Base-by-base conservation (phyloP, 2,113 vertebrate species). In the Muntiacus muntjak region DNA sequence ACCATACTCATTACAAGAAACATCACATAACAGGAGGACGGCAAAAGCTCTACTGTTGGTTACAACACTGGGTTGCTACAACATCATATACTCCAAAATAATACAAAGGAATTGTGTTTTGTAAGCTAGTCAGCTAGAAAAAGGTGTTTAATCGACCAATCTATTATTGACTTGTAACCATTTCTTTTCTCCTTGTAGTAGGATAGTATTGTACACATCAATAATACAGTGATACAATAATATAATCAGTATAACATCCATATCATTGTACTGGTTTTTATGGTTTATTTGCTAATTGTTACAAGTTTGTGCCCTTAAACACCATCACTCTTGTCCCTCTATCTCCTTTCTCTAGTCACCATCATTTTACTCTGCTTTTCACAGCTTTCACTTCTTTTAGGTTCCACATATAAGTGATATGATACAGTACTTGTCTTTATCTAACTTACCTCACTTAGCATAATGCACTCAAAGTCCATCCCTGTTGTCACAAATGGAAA, bases 21-120 rank as follows among this genome's bases (percentile, higher is more conserved):
- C 99, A 98, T 99, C 99, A 84, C 99, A 99, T 52, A 99, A 97
- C 0, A 99, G 98, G 90, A 99, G 99, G 57, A 99, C 99, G 92
- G 99, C 99, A 76, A 99, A 99, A 33, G 99, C 99, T 99, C 99
- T 99, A 96, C 99, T 99, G 87, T 99, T 99, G 92, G 99, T 99
- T 90, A 99, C 98, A 81, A 99, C 98, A 94, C 99, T 99, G 85
- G 99, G 99, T 98, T 99, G 98, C 98, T 99, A n/a, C 99, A 92
- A 99, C 96, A 23, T 99, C 99, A 98, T 99, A 99, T 58, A 99
- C 99, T 93, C 99, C 99, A 82, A 99, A 99, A 88, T 58, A 54
- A 60, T 60, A 79, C 43, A 33, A 84, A 96, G 58, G 50, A 45
- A 81, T 55, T 43, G 40, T 57, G 9, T 88, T 50, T 83, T n/a